Base-by-base conservation (phyloP, 2,888 invertebrate genomes). In the Drosophila dives region DNA sequence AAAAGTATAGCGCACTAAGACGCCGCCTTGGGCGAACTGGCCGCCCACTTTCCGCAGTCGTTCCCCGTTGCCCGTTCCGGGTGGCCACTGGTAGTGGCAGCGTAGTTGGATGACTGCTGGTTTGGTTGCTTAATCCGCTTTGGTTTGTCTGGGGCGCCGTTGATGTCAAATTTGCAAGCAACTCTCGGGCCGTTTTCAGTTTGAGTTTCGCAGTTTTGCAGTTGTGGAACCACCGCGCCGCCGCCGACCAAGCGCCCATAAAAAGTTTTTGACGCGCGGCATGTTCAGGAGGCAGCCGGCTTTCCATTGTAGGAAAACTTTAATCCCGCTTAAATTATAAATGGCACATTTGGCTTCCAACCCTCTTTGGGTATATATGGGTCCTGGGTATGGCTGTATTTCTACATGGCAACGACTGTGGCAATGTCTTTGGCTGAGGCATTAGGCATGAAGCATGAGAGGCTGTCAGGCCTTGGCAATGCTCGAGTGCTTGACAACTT, bases 261-360 rank as follows among this genome's bases (percentile, higher is more conserved):
- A 81, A 80, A 80, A 81, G 81, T 80, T 81, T 81, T 82, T 81
- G 79, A 89, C 68, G 89, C 84, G 89, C 85, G 86, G 81, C 85
- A 74, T 89, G 81, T 85, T 86, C 84, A 29, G 55, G 2, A 23
- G 75, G 72, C 77, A 68, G 84, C 77, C 84, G 86, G 84, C 84
- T 84, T 84, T 55, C 72, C 79, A 89, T 86, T 86, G 89, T 86
- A 73, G 66, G 62, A 81, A 86, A 86, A 86, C 85, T 86, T 86
- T 89, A 86, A 86, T 86, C 84, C 89, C 75, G 85, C 85, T 86
- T 86, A 86, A 86, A 86, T 86, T 86, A 86, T 86, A 86, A 86
- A 86, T 89, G 85, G 84, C 84, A 89, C 87, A 86, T 86, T 85
- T 84, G 85, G 81, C 89, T 79, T 83, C 69, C 62, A 50, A 67